Base-by-base conservation (phyloP, 1,140 invertebrate genomes). In the Conopomorpha cramerella region DNA sequence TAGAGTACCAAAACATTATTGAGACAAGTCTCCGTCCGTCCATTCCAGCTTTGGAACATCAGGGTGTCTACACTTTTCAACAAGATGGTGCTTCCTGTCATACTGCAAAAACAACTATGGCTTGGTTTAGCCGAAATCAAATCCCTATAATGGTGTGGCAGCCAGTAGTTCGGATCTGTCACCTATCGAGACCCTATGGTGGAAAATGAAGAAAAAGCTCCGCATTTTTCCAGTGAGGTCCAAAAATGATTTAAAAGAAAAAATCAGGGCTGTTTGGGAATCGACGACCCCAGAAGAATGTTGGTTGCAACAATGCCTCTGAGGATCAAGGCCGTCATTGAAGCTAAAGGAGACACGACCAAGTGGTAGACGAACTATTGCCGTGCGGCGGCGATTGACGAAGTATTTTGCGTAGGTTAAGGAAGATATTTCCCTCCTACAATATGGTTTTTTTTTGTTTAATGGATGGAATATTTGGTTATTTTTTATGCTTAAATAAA, bases 1-100 rank as follows among this genome's bases (percentile, higher is more conserved):
- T 14, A 18, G 46, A 49, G 37, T 44, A 47, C 32, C 43, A 49
- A 41, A 14, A 47, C n/a, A 49, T 46, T 14, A 19, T 49, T 8
- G 13, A 46, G 38, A 35, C 26, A 10, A 36, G 12, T n/a, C 16
- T 50, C 14, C 15, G 36, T 33, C 30, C 37, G 18, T 36, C 33
- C 26, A 38, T 32, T 11, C 13, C 18, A 33, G 39, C 39, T 12
- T 43, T 45, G 12, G 40, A 28, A 34, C 18, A 15, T 18, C 14
- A 28, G 15, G 26, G 31, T 32, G 28, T 31, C 30, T 47, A 33
- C 34, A 48, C n/a, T 30, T 47, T 45, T 45, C 42, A 37, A 31
- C 38, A 45, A 29, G 38, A 43, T 38, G 38, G 38, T 7, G 41
- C 45, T 13, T 44, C 41, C 16, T 47, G 41, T 27, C 41, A 38